Evolutionary conservation across 1,140 invertebrate genomes (phyloP).

Genomic region (Lucilia sericata): DNA sequence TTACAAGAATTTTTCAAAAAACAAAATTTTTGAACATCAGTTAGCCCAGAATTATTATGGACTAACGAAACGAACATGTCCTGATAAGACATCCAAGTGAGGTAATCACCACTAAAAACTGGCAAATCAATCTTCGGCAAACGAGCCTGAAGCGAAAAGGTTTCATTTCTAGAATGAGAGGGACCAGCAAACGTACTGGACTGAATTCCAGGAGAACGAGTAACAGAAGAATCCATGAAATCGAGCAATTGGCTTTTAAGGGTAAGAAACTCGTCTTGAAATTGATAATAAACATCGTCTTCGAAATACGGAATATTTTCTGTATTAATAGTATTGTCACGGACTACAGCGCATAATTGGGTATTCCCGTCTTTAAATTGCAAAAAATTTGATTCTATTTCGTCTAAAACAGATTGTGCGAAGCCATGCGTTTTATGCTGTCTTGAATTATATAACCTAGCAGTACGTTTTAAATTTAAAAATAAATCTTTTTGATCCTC

Average conservation of each 20-base stretch:
- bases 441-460: neutral
- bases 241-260: neutral
- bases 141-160: neutral
- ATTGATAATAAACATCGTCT: neutral
- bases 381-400: neutral
- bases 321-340: neutral
- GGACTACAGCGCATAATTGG: neutral
- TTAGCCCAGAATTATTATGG: conserved; percentile 21
- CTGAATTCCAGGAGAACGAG: neutral
- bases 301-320: neutral
- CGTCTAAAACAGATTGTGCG: neutral
- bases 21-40: conserved; percentile 32
- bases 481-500: neutral
- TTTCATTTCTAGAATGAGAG: neutral
- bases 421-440: neutral
- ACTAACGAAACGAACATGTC: conserved; percentile 31
- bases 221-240: neutral
- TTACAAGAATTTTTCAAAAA: conserved; percentile 25
- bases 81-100: conserved; percentile 26
- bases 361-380: neutral
- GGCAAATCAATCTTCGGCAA: conserved; percentile 25
- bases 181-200: neutral
- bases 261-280: neutral
- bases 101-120: conserved; percentile 21
- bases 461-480: neutral